phyloP scores from a whole-genome alignment of 2,888 invertebrate species.

The Ctena decussata region DNA sequence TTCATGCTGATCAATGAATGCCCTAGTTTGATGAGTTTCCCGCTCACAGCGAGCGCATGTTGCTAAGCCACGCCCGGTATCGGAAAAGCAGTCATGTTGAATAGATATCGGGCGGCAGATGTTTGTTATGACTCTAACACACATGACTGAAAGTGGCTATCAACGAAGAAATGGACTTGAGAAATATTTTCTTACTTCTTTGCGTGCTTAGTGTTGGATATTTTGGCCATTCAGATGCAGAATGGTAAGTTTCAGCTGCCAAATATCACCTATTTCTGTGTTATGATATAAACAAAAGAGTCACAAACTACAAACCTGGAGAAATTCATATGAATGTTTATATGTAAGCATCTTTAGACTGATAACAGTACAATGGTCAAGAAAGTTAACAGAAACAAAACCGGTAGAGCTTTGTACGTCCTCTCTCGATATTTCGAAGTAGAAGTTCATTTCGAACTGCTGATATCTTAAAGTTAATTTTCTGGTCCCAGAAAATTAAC shows the following conservation, averaged over 20 bases:
- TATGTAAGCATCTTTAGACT: too few species aligned
- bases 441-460: too few species aligned
- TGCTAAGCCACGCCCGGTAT: conserved; percentile 8
- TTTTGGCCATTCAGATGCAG: not conserved
- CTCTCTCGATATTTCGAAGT: too few species aligned
- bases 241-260: not conserved
- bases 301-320: too few species aligned
- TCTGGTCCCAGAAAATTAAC: too few species aligned
- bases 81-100: not conserved
- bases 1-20: not conserved
- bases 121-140: not conserved
- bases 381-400: too few species aligned
- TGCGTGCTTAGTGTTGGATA: not conserved
- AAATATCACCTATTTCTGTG: too few species aligned
- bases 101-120: not conserved
- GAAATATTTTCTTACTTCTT: not conserved
- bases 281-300: too few species aligned
- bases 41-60: conserved; percentile 1
- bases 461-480: too few species aligned
- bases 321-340: too few species aligned
- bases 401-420: too few species aligned
- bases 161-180: not conserved
- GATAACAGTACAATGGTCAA: too few species aligned
- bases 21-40: not conserved
- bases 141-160: not conserved